These are phyloP conservation scores for Actinemys pallida DNA, from an alignment of 2,113 vertebrate species.

Conservation along the genomic window DNA sequence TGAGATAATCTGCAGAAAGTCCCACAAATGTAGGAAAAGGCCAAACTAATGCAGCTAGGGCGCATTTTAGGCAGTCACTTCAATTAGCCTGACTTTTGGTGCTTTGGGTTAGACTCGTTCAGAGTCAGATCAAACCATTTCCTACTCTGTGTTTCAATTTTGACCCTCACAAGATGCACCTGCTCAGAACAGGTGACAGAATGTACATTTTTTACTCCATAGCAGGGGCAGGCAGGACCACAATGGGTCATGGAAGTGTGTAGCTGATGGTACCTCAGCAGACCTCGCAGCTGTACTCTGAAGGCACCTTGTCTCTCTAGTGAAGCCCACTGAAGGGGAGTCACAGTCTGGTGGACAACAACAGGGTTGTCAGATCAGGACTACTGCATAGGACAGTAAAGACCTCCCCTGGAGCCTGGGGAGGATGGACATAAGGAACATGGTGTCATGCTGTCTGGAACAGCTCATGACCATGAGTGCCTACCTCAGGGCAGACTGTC, in stretches of 20 bases:
- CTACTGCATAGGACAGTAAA: background rate
- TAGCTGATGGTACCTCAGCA: background rate
- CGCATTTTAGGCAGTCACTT: background rate
- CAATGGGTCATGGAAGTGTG: background rate
- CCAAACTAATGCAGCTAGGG: background rate
- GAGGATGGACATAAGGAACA: background rate
- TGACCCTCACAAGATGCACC: background rate
- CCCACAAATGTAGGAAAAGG: background rate
- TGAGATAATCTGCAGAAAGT: background rate
- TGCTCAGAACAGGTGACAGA: background rate
- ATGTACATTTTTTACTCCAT: background rate
- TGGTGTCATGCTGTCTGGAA: too few species aligned
- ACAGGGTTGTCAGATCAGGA: background rate
- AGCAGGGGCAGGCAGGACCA: background rate
- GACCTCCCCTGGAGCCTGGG: background rate
- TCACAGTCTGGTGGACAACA: background rate
- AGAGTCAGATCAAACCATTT: background rate
- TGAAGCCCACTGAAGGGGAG: background rate
- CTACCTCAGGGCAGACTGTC: too few species aligned
- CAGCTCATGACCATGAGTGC: too few species aligned
- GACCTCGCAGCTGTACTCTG: background rate
- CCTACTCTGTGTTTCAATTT: background rate
- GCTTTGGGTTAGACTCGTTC: background rate
- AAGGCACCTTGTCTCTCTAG: background rate
- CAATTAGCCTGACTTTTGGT: background rate